Evolutionary conservation across 1,140 invertebrate species (phyloP), one percentile per base, ranked within the genome.

Genomic region (Zaprionus capensis): DNA sequence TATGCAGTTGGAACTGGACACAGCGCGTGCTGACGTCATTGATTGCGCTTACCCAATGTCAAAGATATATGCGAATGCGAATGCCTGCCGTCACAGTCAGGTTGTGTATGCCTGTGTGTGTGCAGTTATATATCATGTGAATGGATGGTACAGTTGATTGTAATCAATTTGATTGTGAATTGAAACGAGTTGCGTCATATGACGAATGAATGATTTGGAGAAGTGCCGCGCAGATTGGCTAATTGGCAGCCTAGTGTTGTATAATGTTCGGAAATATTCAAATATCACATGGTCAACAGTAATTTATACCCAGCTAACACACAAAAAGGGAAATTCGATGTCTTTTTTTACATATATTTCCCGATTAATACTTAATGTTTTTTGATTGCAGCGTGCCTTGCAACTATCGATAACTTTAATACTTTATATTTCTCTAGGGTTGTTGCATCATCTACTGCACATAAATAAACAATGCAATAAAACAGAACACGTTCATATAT

Each of bases 1-100:
- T 65, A 44, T 75, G 76, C 76, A 79, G 82, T 82, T 76, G n/a
- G 79, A 86, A 86, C 82, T 74, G 76, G 82, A 66, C 70, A 67
- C 41, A 17, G 41, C n/a, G n/a, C 7, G 12, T 49, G 64, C 68
- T 86, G 79, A 85, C 82, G 82, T 85, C 82, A 86, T 58, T 24
- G 46, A 24, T 51, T 51, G 46, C 51, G 46, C 31, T 38, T 41
- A 57, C 24, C 67, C 72, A 71, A 71, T 71, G 67, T 44, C 67
- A 73, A 6, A 26, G 20, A 68, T 49, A 51, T 41, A 57, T 28
- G 44, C 44, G 49, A 14, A 57, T 28, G 44, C 44, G 57, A 17
- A 51, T 20, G 31, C 28, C 31, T 12, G 59, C 20, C 7, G 24
- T 51, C 14, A 24, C 22, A 53, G 14, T 17, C 5, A 34, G 36